Conservation (phyloP, 1,140 invertebrate species). For the Drosophila carrolli region DNA sequence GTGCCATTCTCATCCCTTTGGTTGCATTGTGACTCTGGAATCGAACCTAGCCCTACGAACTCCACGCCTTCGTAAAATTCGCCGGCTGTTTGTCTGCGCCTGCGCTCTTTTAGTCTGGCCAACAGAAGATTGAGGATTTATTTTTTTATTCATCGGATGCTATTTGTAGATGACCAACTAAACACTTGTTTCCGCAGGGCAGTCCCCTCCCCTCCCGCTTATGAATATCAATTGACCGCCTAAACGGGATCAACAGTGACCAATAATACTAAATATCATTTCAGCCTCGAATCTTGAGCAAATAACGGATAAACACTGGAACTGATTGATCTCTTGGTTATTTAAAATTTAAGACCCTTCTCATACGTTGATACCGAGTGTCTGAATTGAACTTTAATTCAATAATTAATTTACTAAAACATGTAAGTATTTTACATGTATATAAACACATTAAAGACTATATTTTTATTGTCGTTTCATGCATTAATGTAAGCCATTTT, state of each 20-base stretch:
- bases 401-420: too few species aligned
- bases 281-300: not conserved
- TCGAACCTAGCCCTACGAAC: not conserved
- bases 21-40: slow-evolving; percentile 3
- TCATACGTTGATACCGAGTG: too few species aligned
- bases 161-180: slow-evolving; percentile 57
- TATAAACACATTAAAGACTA: too few species aligned
- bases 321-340: not conserved
- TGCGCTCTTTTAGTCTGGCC: slow-evolving; percentile 30
- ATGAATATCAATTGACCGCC: slow-evolving; percentile 22
- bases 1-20: slow-evolving; percentile 7
- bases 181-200: slow-evolving; percentile 40
- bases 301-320: not conserved
- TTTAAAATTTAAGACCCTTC: too few species aligned
- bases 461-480: too few species aligned
- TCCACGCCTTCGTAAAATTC: not conserved
- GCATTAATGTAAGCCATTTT: too few species aligned
- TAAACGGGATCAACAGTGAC: not conserved
- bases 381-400: too few species aligned
- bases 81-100: slow-evolving; percentile 58
- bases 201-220: slow-evolving; percentile 9
- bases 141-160: slow-evolving; percentile 48
- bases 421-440: too few species aligned
- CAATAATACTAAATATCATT: not conserved
- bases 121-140: slow-evolving; percentile 47